Percentiles rank a stretch among this genome's conserved stretches.
Conservation (phyloP, 2,113 vertebrate species). For the Benitochromis conjunctus region DNA sequence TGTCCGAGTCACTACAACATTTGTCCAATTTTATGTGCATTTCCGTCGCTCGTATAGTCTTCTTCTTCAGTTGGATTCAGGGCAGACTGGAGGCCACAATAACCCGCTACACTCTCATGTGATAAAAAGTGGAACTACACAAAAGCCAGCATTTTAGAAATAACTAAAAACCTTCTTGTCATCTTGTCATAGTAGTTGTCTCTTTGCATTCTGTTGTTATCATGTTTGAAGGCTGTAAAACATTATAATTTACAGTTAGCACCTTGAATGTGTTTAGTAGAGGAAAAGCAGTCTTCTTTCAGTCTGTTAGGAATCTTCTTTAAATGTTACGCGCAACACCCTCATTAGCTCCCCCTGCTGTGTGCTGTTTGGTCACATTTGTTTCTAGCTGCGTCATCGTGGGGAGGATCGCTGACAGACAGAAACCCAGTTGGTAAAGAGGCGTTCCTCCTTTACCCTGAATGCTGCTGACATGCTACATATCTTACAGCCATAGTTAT, state of each 20-base stretch:
- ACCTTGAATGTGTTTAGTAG: background rate
- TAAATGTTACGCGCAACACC: background rate
- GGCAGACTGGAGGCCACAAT: too few species aligned
- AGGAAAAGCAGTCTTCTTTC: background rate
- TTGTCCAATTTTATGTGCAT: too few species aligned
- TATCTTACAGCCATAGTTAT: background rate
- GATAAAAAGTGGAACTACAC: too few species aligned
- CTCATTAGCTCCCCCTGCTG: background rate
- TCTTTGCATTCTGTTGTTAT: too few species aligned
- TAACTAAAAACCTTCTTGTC: too few species aligned
- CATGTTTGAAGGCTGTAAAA: background rate
- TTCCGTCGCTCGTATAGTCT: too few species aligned
- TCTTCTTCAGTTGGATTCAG: too few species aligned
- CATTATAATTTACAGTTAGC: background rate
- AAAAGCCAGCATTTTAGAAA: too few species aligned
- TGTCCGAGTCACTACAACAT: too few species aligned
- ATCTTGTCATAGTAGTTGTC: background rate
- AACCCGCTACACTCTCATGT: too few species aligned
- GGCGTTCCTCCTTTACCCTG: background rate
- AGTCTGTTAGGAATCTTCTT: background rate
- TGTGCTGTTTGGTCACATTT: constrained; percentile 18
- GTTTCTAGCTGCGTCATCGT: background rate
- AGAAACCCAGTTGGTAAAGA: background rate
- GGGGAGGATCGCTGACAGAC: constrained; percentile 2
- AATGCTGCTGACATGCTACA: background rate